Evolutionary conservation across 2,888 invertebrate genomes (phyloP), one percentile per base, ranked within the genome.

Genomic region (Microchrysa polita): DNA sequence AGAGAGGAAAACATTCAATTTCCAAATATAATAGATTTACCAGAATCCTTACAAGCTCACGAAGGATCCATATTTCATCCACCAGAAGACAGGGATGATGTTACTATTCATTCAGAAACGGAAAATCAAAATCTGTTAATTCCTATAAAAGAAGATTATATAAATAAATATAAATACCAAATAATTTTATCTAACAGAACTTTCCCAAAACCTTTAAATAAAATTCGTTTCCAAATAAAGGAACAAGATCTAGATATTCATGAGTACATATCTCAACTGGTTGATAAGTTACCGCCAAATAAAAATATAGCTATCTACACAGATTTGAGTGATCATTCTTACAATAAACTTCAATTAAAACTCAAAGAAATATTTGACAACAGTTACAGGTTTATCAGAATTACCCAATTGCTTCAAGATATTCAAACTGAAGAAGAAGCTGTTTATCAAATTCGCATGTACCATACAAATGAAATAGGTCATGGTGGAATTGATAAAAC

Each of bases 401-500:
- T 67, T 5, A 14, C 52, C 14, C 22, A n/a, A 22, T 48, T 48
- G 14, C 67, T 67, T 22, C 9, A 52, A n/a, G 67, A 67, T n/a
- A 20, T 67, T 7, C 48, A 67, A 48, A 14, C 67, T 2, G 48
- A 60, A 34, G 60, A 60, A 4, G 60, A 67, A 22, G 67, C 67
- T 1, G 48, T 67, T 23, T 67, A 67, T n/a, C 67, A 67, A 67
- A 67, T 67, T 14, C 67, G 48, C 14, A 52, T 67, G 60, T 60
- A 60, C 27, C 60, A 60, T n/a, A 60, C 60, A 12, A 60, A 27
- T 27, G 60, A 60, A 60, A 60, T 60, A 34, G 60, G 60, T 12
- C 60, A 60, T 14, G 60, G 60, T 18, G 67, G 67, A 23, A 22
- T 67, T 14, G 67, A 67, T 20, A 67, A 67, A 67, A 67, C 67